These are phyloP conservation scores for Agrotis puta DNA, from an alignment of 2,888 invertebrate species.

Conservation along the genomic window DNA sequence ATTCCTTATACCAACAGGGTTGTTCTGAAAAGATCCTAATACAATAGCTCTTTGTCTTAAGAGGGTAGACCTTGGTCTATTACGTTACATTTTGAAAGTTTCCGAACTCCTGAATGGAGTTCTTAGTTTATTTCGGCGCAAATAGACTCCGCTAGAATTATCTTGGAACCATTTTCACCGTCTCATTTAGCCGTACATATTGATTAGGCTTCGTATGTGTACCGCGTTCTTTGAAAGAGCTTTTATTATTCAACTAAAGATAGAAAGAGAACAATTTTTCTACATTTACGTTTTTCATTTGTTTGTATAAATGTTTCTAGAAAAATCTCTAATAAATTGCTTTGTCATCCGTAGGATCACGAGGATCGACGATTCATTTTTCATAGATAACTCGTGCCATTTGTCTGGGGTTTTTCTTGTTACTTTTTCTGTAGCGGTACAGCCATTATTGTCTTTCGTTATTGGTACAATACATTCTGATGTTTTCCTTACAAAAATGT, in stretches of 20 bases:
- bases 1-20: constrained; percentile 73
- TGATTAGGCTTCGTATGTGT: constrained; percentile 33
- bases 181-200: constrained; percentile 53
- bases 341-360: constrained; percentile 22
- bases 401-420: background rate
- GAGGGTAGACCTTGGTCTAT: constrained; percentile 73
- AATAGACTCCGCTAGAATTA: constrained; percentile 74
- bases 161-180: constrained; percentile 54
- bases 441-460: background rate
- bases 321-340: constrained; percentile 11
- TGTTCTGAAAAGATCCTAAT: constrained; percentile 66
- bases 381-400: constrained; percentile 10
- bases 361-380: constrained; percentile 16
- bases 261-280: background rate
- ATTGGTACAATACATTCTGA: background rate
- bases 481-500: background rate
- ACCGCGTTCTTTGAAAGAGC: background rate
- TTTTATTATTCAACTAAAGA: background rate
- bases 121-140: constrained; percentile 82
- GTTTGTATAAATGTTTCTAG: background rate
- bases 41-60: constrained; percentile 81
- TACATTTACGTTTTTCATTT: background rate
- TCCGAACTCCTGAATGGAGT: constrained; percentile 81
- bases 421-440: background rate
- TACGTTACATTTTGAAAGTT: constrained; percentile 82